Evolutionary conservation across 1,140 invertebrate species (phyloP).

Genomic region (Vollenhovia emeryi): DNA sequence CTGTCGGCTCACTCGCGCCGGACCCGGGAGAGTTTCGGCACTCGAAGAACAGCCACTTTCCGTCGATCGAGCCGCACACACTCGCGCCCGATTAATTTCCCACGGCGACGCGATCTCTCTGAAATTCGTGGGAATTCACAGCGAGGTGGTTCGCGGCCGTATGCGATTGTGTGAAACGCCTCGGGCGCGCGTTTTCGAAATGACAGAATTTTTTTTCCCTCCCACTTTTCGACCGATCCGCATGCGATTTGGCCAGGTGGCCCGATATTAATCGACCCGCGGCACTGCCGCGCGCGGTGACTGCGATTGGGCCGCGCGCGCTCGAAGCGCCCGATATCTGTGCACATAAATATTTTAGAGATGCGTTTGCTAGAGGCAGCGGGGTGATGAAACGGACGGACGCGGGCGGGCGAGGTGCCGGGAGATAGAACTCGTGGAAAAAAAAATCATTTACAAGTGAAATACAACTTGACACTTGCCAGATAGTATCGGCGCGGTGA

Average conservation of each 20-base stretch:
- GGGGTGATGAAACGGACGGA: neutral
- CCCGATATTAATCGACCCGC: slow-evolving; percentile 45
- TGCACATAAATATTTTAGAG: slow-evolving; percentile 60
- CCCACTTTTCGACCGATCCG: neutral
- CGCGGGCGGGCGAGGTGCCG: slow-evolving; percentile 17
- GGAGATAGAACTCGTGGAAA: slow-evolving; percentile 39
- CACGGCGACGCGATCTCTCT: slow-evolving; percentile 5
- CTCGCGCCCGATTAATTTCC: slow-evolving; percentile 39
- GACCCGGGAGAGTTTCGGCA: neutral
- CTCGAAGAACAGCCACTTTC: slow-evolving; percentile 34
- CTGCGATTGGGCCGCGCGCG: slow-evolving; percentile 9
- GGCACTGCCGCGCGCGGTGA: slow-evolving; percentile 16
- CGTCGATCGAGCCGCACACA: slow-evolving; percentile 29
- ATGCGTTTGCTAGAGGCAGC: slow-evolving; percentile 10
- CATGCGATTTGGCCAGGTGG: slow-evolving; percentile 45
- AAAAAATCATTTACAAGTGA: slow-evolving; percentile 59
- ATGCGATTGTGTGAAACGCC: slow-evolving; percentile 40
- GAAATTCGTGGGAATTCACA: slow-evolving; percentile 45
- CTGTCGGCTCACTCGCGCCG: neutral
- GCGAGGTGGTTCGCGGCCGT: neutral
- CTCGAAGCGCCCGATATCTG: slow-evolving; percentile 42
- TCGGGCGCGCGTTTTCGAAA: slow-evolving; percentile 14
- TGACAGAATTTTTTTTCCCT: slow-evolving; percentile 9
- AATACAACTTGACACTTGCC: slow-evolving; percentile 49
- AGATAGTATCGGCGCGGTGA: slow-evolving; percentile 20